Conservation (phyloP, 2,113 vertebrate species). For the Tenrec ecaudatus region DNA sequence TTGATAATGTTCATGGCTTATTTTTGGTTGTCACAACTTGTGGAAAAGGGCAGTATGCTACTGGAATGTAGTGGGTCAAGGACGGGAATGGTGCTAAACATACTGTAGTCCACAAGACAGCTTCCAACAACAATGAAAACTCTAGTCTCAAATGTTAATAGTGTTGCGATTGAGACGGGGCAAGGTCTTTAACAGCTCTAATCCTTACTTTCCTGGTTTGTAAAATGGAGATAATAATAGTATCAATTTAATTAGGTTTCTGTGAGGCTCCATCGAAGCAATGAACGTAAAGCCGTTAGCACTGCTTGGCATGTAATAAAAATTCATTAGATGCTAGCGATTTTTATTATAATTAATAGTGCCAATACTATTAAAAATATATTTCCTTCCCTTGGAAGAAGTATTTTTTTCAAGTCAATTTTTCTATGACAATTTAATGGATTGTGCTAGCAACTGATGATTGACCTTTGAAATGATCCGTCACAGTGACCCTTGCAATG, state of each 20-base stretch:
- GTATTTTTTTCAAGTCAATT: slow-evolving; percentile 34
- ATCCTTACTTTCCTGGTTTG: slow-evolving; percentile 22
- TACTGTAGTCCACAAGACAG: not conserved
- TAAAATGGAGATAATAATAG: not conserved
- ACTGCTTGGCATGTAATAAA: not conserved
- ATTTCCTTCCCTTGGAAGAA: slow-evolving; percentile 43
- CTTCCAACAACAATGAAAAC: not conserved
- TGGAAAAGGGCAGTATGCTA: not conserved
- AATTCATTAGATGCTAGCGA: not conserved
- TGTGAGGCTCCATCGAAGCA: not conserved
- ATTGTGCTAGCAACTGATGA: not conserved
- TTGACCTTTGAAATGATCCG: not conserved
- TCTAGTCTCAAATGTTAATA: not conserved
- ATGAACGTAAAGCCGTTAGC: not conserved
- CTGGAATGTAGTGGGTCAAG: not conserved
- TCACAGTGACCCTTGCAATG: not conserved
- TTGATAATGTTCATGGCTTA: not conserved
- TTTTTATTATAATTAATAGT: not conserved
- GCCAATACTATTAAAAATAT: not conserved
- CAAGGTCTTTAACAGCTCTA: slow-evolving; percentile 18
- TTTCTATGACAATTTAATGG: slow-evolving; percentile 21
- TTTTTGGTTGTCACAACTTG: not conserved
- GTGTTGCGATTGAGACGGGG: slow-evolving; percentile 11
- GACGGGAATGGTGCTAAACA: not conserved
- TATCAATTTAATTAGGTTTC: not conserved